phyloP scores from a whole-genome alignment of 2,797 vertebrate genomes.

The Ctenosaura bakeri region DNA sequence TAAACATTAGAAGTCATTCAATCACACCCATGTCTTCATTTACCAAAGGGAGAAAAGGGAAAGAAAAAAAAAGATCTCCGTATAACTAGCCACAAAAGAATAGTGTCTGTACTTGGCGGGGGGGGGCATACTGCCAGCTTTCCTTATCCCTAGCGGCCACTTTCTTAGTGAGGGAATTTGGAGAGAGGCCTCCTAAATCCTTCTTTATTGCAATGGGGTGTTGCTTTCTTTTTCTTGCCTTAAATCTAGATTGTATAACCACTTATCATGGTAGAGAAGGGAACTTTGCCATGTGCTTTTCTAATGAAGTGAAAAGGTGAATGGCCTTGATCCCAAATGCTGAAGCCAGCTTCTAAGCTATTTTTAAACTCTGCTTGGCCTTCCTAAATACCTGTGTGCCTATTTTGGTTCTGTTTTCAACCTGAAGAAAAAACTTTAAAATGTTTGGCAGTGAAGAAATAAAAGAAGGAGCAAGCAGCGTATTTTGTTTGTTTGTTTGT shows the following conservation, averaged over 20 bases:
- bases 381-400: background rate
- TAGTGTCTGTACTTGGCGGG: background rate
- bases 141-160: conserved; percentile 12
- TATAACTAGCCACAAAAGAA: background rate
- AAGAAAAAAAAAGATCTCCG: background rate
- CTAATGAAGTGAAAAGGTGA: conserved; percentile 42
- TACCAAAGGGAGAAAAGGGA: conserved; percentile 38
- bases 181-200: background rate
- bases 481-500: background rate
- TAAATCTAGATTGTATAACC: background rate
- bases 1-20: conserved; percentile 65
- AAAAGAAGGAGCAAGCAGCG: background rate
- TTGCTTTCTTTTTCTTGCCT: conserved; percentile 25
- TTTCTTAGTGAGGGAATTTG: conserved; percentile 30
- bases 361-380: conserved; percentile 26
- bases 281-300: conserved; percentile 46
- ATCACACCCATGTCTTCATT: conserved; percentile 47
- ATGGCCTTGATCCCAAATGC: conserved; percentile 44
- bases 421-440: background rate
- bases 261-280: background rate
- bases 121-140: background rate
- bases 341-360: conserved; percentile 51
- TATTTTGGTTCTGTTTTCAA: background rate
- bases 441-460: conserved; percentile 9
- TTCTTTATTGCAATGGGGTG: conserved; percentile 13